phyloP scores from a whole-genome alignment of 1,140 invertebrate species.

The Apis dorsata region DNA sequence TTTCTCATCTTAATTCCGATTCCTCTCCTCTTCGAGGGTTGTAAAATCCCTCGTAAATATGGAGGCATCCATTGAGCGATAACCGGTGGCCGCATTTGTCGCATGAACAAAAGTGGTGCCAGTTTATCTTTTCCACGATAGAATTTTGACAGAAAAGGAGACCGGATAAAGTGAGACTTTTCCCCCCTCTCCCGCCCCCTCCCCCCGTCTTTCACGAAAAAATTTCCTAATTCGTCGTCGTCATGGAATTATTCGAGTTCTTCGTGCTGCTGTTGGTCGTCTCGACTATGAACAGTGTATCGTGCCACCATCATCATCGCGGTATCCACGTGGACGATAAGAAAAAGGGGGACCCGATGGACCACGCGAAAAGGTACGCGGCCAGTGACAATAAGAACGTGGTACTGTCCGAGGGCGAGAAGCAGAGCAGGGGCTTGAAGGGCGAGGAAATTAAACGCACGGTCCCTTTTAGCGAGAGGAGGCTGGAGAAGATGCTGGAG shows the following conservation, averaged over 20 bases:
- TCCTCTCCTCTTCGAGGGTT: no score
- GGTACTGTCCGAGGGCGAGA: conserved; percentile 3
- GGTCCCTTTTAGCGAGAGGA: conserved; percentile 67
- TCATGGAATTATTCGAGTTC: conserved; percentile 32
- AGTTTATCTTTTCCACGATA: background rate
- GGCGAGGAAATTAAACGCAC: conserved; percentile 45
- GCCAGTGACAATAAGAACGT: conserved; percentile 29
- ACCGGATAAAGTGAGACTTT: background rate
- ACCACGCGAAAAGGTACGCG: conserved; percentile 16
- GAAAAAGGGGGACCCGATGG: conserved; percentile 31
- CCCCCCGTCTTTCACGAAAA: no score
- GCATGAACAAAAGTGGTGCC: background rate
- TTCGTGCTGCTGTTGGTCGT: conserved; percentile 43
- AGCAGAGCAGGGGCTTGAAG: conserved; percentile 11
- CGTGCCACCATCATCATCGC: conserved; percentile 47
- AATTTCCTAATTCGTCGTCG: no score
- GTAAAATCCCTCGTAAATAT: background rate
- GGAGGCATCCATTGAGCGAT: conserved; percentile 15
- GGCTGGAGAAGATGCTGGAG: conserved; percentile 75
- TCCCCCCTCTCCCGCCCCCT: background rate
- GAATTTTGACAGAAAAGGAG: no score
- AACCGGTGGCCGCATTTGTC: conserved; percentile 11
- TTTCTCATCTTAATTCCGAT: background rate
- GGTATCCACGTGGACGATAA: conserved; percentile 32
- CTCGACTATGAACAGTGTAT: conserved; percentile 8